Conservation (phyloP, 2,888 invertebrate genomes). For the Trachelus troglodyta region DNA sequence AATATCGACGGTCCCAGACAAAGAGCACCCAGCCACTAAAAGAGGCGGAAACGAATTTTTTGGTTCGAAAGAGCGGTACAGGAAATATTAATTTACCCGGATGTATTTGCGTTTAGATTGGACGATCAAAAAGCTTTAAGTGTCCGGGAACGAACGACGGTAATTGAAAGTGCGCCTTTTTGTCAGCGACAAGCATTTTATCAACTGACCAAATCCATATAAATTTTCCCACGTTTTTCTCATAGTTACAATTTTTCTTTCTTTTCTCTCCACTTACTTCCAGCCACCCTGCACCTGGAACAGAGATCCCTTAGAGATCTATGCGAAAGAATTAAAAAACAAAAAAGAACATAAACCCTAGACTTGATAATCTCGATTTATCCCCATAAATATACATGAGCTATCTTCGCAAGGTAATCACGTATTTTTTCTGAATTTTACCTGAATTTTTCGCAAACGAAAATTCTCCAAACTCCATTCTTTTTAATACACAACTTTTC, state of each 20-base stretch:
- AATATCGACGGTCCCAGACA: background rate
- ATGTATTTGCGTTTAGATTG: background rate
- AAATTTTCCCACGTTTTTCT: background rate
- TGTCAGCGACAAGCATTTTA: background rate
- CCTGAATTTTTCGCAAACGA: background rate
- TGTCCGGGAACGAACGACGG: background rate
- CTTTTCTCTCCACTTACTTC: background rate
- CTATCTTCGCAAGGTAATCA: too few relatives aligned
- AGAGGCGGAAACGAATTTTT: background rate
- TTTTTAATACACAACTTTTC: background rate
- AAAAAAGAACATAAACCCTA: too few relatives aligned
- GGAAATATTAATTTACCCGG: background rate
- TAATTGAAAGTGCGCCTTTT: background rate
- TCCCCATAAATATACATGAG: too few relatives aligned
- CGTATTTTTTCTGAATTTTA: background rate
- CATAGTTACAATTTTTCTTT: background rate
- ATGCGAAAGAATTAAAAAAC: background rate
- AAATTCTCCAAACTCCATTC: background rate
- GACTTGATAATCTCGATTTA: background rate
- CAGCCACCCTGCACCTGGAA: background rate
- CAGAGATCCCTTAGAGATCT: background rate
- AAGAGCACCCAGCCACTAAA: background rate
- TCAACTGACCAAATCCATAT: background rate
- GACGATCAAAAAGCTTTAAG: background rate
- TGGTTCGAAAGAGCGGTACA: background rate